Evolutionary conservation across 2,797 vertebrate species (phyloP).

Genomic region (Intellagama lesueurii): DNA sequence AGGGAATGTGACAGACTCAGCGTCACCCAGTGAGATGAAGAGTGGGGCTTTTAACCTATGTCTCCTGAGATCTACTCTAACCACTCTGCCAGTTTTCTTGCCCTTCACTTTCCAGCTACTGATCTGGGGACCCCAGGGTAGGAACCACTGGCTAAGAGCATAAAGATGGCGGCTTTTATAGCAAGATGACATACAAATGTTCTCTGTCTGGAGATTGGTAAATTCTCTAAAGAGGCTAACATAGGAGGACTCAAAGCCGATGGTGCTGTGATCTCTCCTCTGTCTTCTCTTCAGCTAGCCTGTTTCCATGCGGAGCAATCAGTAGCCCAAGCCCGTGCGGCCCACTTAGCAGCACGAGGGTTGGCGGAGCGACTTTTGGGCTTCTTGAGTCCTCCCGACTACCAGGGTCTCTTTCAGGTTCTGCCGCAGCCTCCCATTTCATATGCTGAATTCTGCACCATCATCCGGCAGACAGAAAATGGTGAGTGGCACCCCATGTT

Average conservation of each 20-base stretch:
- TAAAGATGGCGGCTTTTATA: neutral
- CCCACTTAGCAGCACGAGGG: conserved; percentile 3
- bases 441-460: conserved; percentile 26
- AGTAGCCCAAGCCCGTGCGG: conserved; percentile 12
- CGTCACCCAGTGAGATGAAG: too few relatives aligned
- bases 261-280: neutral
- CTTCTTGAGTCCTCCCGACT: neutral
- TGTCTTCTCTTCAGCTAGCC: conserved; percentile 17
- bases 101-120: too few relatives aligned
- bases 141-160: neutral
- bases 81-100: too few relatives aligned
- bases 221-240: too few relatives aligned
- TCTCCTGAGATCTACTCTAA: too few relatives aligned
- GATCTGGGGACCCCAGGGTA: neutral
- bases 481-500: neutral
- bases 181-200: neutral
- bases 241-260: too few relatives aligned
- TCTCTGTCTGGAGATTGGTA: too few relatives aligned
- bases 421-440: conserved; percentile 7
- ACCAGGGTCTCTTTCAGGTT: conserved; percentile 24
- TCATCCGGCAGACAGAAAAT: conserved; percentile 18
- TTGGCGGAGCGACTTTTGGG: conserved; percentile 19
- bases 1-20: too few relatives aligned
- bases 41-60: too few relatives aligned
- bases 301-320: conserved; percentile 23